These are phyloP conservation scores for Eulemur macaco DNA, from an alignment of 2,113 vertebrate genomes.

Conservation along the genomic window DNA sequence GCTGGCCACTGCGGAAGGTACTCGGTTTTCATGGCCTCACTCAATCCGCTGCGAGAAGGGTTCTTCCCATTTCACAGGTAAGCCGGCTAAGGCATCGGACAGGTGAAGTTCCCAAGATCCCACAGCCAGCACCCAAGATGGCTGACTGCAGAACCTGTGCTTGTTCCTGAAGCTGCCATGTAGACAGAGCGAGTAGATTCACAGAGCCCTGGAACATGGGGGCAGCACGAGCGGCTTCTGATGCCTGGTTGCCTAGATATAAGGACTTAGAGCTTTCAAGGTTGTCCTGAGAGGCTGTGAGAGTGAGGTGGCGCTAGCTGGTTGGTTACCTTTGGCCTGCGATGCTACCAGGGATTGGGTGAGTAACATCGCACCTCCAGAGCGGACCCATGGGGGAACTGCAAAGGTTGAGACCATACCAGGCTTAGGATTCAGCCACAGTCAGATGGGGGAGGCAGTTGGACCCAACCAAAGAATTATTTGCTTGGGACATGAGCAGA, in stretches of 20 bases:
- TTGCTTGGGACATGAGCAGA: neutral
- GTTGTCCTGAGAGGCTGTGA: neutral
- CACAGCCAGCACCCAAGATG: neutral
- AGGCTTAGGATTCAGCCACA: neutral
- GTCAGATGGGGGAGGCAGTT: neutral
- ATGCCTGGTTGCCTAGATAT: neutral
- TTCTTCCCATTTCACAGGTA: neutral
- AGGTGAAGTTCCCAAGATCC: neutral
- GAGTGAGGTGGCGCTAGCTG: neutral
- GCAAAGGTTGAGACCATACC: neutral
- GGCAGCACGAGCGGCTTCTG: neutral
- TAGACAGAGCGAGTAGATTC: neutral
- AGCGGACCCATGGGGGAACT: neutral
- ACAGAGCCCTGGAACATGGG: accelerated
- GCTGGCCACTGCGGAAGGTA: neutral
- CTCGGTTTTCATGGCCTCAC: neutral
- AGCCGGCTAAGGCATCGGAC: neutral
- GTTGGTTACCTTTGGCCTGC: neutral
- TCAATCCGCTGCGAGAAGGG: neutral
- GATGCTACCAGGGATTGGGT: neutral
- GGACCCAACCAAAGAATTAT: neutral
- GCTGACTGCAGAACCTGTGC: neutral
- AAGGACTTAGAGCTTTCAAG: neutral
- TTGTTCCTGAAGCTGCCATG: neutral
- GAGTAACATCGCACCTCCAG: neutral